These are phyloP conservation scores for Scolanthus callimorphus DNA, from an alignment of 92 coral and sea anemone species.

Conservation along the genomic window DNA sequence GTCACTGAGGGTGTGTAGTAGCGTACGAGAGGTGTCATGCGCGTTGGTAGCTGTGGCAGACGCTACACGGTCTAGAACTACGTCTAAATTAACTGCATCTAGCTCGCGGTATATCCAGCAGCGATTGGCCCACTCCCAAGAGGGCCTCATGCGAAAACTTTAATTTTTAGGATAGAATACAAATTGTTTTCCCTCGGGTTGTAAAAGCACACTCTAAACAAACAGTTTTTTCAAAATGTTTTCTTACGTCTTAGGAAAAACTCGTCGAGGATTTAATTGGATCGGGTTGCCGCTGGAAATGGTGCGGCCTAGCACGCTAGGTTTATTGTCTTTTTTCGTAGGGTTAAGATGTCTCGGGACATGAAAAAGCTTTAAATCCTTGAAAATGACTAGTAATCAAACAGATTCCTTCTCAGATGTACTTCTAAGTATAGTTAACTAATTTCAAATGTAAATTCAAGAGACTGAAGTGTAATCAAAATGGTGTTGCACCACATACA, in stretches of 20 bases:
- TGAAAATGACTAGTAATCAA: not conserved
- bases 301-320: not conserved
- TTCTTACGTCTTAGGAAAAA: constrained; percentile 7
- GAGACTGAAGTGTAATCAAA: constrained; percentile 40
- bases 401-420: no score
- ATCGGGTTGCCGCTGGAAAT: not conserved
- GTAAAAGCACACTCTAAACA: constrained; percentile 5
- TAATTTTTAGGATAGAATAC: not conserved
- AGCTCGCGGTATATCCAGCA: constrained; percentile 34
- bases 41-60: constrained; percentile 36
- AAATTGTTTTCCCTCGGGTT: not conserved
- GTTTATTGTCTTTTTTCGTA: not conserved
- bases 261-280: constrained; percentile 3
- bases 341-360: not conserved
- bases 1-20: constrained; percentile 26
- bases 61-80: constrained; percentile 31
- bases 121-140: constrained; percentile 33
- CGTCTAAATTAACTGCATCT: constrained; percentile 45
- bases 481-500: constrained; percentile 17
- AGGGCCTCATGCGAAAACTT: not conserved
- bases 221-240: not conserved
- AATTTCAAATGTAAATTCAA: constrained; percentile 43
- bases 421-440: constrained; percentile 14
- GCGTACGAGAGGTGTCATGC: constrained; percentile 42
- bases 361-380: not conserved